Conservation (phyloP, 1,140 invertebrate genomes). For the Drosophila serrata region DNA sequence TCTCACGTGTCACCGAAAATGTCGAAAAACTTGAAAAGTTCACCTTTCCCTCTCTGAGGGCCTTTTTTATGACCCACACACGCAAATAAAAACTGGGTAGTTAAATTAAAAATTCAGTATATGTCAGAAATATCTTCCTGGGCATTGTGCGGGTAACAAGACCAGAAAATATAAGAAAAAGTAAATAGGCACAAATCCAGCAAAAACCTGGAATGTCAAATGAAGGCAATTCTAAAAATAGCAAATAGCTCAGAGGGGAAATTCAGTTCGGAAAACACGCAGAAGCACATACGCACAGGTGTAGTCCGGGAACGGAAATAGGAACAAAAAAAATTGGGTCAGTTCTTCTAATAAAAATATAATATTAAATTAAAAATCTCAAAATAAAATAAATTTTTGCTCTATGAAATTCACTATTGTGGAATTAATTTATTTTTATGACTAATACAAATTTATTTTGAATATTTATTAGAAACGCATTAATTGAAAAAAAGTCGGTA, state of each 20-base stretch:
- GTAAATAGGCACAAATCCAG: slow-evolving; percentile 12
- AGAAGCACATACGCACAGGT: background rate
- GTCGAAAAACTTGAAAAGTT: background rate
- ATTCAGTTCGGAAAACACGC: slow-evolving; percentile 26
- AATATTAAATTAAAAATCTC: background rate
- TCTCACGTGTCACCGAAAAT: slow-evolving; percentile 4
- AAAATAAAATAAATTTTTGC: background rate
- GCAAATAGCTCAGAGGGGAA: slow-evolving; percentile 39
- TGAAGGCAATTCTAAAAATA: slow-evolving; percentile 55
- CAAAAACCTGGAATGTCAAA: slow-evolving; percentile 40
- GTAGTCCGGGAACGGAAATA: background rate
- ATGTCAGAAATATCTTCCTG: slow-evolving; percentile 14
- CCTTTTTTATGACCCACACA: slow-evolving; percentile 48
- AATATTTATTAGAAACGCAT: too few relatives aligned
- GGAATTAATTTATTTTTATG: too few relatives aligned
- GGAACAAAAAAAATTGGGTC: background rate
- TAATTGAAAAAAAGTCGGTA: too few relatives aligned
- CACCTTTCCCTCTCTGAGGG: background rate
- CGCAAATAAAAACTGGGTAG: slow-evolving; percentile 70
- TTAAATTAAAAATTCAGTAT: slow-evolving; percentile 70
- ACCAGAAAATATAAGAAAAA: background rate
- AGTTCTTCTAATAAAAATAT: background rate
- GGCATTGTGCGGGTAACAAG: slow-evolving; percentile 20
- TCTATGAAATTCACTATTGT: background rate
- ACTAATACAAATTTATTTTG: too few relatives aligned